Conservation (phyloP, 2,113 vertebrate genomes). For the Catharus bicknelli region DNA sequence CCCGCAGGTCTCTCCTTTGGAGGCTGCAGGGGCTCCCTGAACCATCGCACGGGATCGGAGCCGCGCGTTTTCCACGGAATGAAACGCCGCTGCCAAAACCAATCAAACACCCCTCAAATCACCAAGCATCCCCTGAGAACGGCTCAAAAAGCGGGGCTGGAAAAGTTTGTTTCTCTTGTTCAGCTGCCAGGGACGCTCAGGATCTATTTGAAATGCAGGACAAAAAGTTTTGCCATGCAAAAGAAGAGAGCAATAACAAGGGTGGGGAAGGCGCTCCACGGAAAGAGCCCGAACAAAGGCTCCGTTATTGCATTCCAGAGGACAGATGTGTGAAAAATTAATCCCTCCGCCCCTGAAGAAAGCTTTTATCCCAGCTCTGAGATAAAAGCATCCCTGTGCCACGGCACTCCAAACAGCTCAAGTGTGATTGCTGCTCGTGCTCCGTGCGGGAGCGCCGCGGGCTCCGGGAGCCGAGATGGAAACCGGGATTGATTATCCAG, state of each 20-base stretch:
- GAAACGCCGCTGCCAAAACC: conserved; percentile 17
- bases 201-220: conserved; percentile 39
- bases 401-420: neutral
- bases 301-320: conserved; percentile 29
- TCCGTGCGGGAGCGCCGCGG: too few relatives aligned
- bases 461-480: accelerated
- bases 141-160: neutral
- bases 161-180: conserved; percentile 57
- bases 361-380: conserved; percentile 47
- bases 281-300: conserved; percentile 50
- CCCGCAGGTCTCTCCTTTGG: neutral
- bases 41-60: neutral
- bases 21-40: neutral
- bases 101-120: conserved; percentile 35
- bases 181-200: conserved; percentile 34
- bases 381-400: conserved; percentile 48
- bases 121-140: neutral
- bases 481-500: neutral
- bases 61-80: neutral
- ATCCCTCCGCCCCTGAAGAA: conserved; percentile 40
- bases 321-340: conserved; percentile 57
- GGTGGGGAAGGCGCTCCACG: neutral
- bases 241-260: conserved; percentile 28
- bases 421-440: neutral
- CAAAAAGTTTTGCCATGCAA: conserved; percentile 51